These are phyloP conservation scores for Busseola fusca DNA, from an alignment of 2,888 invertebrate species.

Conservation along the genomic window DNA sequence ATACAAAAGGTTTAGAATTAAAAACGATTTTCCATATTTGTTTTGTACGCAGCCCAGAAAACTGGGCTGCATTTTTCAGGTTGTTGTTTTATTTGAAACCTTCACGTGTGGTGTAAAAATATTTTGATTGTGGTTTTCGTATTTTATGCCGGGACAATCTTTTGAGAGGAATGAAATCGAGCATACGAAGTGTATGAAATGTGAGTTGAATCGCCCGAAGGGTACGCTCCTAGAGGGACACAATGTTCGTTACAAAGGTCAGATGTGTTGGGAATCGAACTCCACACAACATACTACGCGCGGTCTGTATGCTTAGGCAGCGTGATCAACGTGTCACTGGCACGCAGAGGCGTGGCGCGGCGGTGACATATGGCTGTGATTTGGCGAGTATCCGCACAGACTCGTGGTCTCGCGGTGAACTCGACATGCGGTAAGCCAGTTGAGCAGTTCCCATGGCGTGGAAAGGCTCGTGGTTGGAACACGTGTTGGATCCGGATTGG, in stretches of 20 bases:
- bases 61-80: neutral
- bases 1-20: conserved; percentile 4
- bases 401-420: too few relatives aligned
- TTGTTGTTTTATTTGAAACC: neutral
- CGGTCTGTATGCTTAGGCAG: too few relatives aligned
- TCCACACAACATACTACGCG: too few relatives aligned
- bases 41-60: neutral
- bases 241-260: neutral
- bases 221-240: neutral
- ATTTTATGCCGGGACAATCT: neutral
- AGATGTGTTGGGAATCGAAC: too few relatives aligned
- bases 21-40: conserved; percentile 17
- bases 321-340: neutral
- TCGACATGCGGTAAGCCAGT: too few relatives aligned
- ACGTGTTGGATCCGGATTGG: too few relatives aligned
- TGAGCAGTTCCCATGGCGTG: too few relatives aligned
- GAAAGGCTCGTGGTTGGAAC: too few relatives aligned
- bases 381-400: too few relatives aligned
- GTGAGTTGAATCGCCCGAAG: neutral
- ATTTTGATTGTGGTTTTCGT: neutral
- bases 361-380: too few relatives aligned
- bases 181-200: neutral
- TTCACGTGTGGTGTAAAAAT: neutral
- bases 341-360: neutral
- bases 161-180: neutral